Conservation (phyloP, 2,113 vertebrate genomes). For the Bos taurus region DNA sequence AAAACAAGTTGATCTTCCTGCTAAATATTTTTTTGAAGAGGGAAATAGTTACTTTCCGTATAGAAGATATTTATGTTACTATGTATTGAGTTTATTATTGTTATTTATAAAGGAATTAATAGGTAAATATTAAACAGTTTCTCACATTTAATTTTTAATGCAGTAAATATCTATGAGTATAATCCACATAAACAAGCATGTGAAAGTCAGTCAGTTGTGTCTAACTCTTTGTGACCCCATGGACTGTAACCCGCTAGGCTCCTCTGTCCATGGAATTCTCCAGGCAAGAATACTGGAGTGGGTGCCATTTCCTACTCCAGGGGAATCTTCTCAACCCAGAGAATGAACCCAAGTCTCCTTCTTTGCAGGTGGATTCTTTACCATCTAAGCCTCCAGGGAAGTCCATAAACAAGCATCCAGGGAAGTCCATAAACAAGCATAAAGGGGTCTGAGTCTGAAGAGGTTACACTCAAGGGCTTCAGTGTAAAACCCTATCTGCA, state of each 20-base stretch:
- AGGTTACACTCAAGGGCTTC: neutral
- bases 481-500: accelerated
- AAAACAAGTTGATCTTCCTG: neutral
- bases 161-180: neutral
- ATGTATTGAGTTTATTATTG: neutral
- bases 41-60: neutral
- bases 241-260: neutral
- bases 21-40: neutral
- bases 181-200: neutral
- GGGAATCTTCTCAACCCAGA: neutral
- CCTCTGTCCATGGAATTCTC: neutral
- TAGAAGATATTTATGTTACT: neutral
- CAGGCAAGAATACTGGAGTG: neutral
- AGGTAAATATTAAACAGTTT: neutral
- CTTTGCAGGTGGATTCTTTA: neutral
- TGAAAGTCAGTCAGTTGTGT: neutral
- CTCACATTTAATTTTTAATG: neutral
- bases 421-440: neutral
- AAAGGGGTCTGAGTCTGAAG: neutral
- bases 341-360: neutral
- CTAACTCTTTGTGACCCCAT: neutral
- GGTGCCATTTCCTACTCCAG: neutral
- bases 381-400: neutral
- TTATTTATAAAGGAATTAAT: neutral
- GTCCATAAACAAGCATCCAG: neutral